A percentile compares a stretch with the other conserved stretches of the same genome.
phyloP scores from a whole-genome alignment of 2,113 vertebrate species.

The Trematomus loennbergii region DNA sequence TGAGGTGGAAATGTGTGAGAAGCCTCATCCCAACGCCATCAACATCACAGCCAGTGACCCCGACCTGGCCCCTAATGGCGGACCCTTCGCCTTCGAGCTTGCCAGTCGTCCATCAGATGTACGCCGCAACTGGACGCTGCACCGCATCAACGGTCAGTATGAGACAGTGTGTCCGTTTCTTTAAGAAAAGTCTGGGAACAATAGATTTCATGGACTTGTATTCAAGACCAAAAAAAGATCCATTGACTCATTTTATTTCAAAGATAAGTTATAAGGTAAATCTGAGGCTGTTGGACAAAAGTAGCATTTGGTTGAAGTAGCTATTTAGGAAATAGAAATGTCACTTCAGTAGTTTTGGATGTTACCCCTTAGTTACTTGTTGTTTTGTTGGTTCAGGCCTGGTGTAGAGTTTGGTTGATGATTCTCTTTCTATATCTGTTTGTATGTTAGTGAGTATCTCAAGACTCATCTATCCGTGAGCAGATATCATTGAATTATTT shows the following conservation, averaged over 20 bases:
- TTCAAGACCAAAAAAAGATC: neutral
- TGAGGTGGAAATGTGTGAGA: constrained; percentile 95
- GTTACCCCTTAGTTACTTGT: neutral
- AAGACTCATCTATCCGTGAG: neutral
- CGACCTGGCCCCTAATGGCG: constrained; percentile 92
- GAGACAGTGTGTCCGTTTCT: neutral
- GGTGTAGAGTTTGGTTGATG: neutral
- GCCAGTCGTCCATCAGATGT: constrained; percentile 87
- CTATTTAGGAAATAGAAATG: neutral
- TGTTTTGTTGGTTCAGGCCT: neutral
- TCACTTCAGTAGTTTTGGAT: neutral
- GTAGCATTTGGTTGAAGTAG: neutral
- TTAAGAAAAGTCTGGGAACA: neutral
- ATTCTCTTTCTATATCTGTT: neutral
- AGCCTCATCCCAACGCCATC: constrained; percentile 90
- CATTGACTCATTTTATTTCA: neutral
- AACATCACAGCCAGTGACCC: constrained; percentile 95
- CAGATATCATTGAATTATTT: neutral
- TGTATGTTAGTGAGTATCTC: neutral
- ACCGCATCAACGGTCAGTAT: constrained; percentile 88
- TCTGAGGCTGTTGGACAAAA: neutral
- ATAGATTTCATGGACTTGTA: neutral
- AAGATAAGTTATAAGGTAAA: neutral
- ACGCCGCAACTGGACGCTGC: constrained; percentile 95
- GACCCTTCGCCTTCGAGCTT: constrained; percentile 95